Evolutionary conservation across 2,888 invertebrate genomes (phyloP), one percentile per base, ranked within the genome.

Genomic region (Unio delphinus): DNA sequence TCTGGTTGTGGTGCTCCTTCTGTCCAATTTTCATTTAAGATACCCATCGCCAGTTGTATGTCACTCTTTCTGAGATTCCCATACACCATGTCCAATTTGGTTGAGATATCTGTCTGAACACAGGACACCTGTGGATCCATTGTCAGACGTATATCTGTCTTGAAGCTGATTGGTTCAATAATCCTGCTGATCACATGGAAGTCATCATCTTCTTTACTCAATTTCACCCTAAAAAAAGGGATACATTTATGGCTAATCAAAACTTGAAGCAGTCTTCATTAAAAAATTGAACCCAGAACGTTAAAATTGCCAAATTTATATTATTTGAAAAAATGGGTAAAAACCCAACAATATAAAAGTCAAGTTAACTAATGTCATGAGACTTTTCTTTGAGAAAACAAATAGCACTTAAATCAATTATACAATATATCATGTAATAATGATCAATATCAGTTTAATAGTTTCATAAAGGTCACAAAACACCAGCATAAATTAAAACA

Each of bases 1-100:
- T 74, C 81, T 34, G 80, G 76, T 23, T 76, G 78, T 54, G 85
- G 85, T 8, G 85, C 83, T 8, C 86, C 86, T 71, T 87, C 89
- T 64, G 93, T 92, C 60, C 94, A 90, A 85, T 95, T 95, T 73
- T 95, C 94, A 4, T 92, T 92, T 92, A 94, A 93, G 5, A 95
- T 94, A 0, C 93, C 93, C 55, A 95, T 91, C 65, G 94, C 90
- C 0, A 94, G 94, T 18, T 94, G 93, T 15, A 95, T 89, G 88
- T 95, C 95, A 85, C 93, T 92, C 89, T 95, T 95, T 0, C 95
- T 94, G 20, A 95, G 88, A 83, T 94, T 94, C 4, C 95, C 90
- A 75, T 92, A 73, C 1, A 78, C 75, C 54, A 62, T 90, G 78
- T 95, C 94, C 80, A 94, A 90, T 0, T 92, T 91, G 17, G 94